Percentiles rank a stretch among this genome's conserved stretches.
Evolutionary conservation across 2,797 vertebrate species (phyloP).

Genomic region (Phrynocephalus guinanensis): DNA sequence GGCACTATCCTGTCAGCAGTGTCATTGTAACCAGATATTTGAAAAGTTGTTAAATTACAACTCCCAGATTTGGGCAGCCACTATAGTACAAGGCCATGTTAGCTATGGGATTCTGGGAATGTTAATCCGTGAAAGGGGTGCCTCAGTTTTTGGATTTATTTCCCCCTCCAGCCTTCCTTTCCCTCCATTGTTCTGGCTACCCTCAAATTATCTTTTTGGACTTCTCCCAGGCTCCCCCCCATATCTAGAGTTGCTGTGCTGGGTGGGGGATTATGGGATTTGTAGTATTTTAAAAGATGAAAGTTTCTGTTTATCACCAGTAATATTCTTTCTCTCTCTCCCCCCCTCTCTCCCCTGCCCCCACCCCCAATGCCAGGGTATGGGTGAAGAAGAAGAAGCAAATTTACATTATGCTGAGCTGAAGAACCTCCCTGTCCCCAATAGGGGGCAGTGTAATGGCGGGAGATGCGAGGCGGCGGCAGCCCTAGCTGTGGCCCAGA

Average conservation of each 20-base stretch:
- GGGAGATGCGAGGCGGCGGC: background rate
- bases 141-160: no score
- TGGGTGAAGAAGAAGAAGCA: background rate
- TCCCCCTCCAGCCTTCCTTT: no score
- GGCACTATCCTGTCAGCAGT: no score
- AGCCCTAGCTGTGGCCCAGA: background rate
- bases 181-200: no score
- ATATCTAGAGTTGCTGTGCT: no score
- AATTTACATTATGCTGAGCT: conserved; percentile 24
- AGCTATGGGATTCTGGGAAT: background rate
- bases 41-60: background rate
- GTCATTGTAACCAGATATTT: background rate
- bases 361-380: background rate
- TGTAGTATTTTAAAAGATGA: no score
- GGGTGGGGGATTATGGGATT: no score
- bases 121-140: no score
- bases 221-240: no score
- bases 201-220: no score
- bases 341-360: background rate
- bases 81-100: no score
- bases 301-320: background rate
- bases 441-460: conserved; percentile 28
- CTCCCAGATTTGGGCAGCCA: background rate
- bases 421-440: background rate
- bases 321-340: background rate